Conservation (phyloP, 1,140 invertebrate species). For the Odontomachus brunneus region DNA sequence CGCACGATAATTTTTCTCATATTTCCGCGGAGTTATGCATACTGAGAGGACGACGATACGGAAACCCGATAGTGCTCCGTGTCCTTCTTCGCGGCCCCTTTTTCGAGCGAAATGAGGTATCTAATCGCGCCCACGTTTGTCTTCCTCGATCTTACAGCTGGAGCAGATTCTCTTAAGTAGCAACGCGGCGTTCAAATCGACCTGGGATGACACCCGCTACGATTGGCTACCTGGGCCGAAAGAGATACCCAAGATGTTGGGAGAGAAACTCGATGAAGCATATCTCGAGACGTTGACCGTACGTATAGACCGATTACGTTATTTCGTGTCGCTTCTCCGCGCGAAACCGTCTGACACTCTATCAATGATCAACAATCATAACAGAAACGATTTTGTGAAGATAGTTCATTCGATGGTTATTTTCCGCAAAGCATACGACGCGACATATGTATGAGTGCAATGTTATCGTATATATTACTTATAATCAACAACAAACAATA, state of each 20-base stretch:
- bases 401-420: no score
- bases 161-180: constrained; percentile 84
- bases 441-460: no score
- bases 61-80: constrained; percentile 29
- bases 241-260: constrained; percentile 85
- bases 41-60: constrained; percentile 37
- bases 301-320: constrained; percentile 64
- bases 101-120: background rate
- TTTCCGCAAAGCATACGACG: no score
- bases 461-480: background rate
- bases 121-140: constrained; percentile 43
- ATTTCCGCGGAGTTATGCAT: background rate
- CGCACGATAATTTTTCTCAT: constrained; percentile 50
- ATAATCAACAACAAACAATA: no score
- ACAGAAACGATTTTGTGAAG: no score
- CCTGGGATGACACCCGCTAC: constrained; percentile 85
- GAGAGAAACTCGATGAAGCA: constrained; percentile 79
- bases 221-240: constrained; percentile 85
- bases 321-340: constrained; percentile 1
- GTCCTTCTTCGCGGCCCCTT: constrained; percentile 46
- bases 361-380: no score
- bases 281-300: constrained; percentile 84
- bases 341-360: no score
- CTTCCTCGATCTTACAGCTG: constrained; percentile 84
- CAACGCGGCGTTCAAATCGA: constrained; percentile 82